Evolutionary conservation across 1,140 invertebrate genomes (phyloP).

Genomic region (Drosophila rhopaloa): DNA sequence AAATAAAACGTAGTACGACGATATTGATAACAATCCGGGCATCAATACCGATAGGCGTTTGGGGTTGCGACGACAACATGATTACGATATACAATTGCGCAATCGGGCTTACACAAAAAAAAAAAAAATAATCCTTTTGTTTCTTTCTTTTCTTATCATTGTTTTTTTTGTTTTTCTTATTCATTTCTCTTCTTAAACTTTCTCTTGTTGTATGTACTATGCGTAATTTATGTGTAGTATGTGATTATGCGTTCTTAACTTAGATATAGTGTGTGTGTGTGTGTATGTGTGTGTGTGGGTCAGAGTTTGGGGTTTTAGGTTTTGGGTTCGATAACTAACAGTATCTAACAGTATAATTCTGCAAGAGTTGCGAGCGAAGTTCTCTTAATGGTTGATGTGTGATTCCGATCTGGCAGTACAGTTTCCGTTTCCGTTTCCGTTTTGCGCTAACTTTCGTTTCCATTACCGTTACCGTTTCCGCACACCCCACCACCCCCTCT

Average conservation of each 20-base stretch:
- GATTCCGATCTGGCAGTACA: conserved; percentile 28
- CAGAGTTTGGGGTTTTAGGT: neutral
- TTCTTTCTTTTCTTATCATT: conserved; percentile 21
- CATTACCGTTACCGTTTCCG: conserved; percentile 1
- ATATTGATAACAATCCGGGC: conserved; percentile 72
- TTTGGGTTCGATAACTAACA: conserved; percentile 36
- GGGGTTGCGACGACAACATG: conserved; percentile 32
- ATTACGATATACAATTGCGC: conserved; percentile 44
- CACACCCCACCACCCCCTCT: conserved; percentile 1
- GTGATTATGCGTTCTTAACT: conserved; percentile 58
- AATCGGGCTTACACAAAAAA: conserved; percentile 34
- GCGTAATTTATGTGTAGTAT: conserved; percentile 74
- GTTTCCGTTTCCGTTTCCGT: conserved; percentile 22
- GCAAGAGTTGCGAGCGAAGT: conserved; percentile 40
- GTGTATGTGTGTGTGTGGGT: conserved; percentile 19
- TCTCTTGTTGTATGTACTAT: conserved; percentile 50
- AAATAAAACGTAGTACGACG: conserved; percentile 79
- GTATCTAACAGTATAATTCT: conserved; percentile 47
- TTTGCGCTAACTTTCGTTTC: conserved; percentile 2
- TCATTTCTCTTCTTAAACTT: conserved; percentile 14
- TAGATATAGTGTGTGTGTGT: conserved; percentile 43
- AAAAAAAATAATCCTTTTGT: conserved; percentile 39
- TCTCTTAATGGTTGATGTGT: conserved; percentile 29
- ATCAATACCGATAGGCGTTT: conserved; percentile 57
- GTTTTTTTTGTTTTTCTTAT: conserved; percentile 24